Evolutionary conservation across 1,140 invertebrate genomes (phyloP).

Genomic region (Medauroidea extradentata): DNA sequence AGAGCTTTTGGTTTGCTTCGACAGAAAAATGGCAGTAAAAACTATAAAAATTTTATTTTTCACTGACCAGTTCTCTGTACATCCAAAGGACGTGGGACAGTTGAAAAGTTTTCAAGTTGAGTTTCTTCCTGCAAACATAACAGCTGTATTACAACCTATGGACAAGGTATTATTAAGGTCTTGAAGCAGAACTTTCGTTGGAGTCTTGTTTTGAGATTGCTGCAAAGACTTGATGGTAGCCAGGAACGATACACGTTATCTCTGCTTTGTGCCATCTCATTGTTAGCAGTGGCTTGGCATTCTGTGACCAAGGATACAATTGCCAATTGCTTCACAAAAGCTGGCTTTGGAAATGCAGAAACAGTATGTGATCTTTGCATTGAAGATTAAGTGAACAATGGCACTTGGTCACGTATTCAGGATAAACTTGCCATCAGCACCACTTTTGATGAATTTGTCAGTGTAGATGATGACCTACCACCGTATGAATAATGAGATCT

Average conservation of each 20-base stretch:
- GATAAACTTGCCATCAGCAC: background rate
- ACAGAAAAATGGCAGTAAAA: background rate
- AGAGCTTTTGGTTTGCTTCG: background rate
- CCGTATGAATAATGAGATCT: background rate
- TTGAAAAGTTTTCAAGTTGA: conserved; percentile 32
- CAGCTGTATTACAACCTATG: conserved; percentile 45
- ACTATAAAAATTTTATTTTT: background rate
- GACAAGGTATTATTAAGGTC: conserved; percentile 41
- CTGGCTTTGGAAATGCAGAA: background rate
- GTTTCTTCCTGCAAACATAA: conserved; percentile 39
- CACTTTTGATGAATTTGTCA: background rate
- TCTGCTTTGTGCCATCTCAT: background rate
- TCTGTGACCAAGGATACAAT: background rate
- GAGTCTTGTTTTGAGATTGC: background rate
- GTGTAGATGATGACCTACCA: background rate
- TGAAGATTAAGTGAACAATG: background rate
- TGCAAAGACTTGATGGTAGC: background rate
- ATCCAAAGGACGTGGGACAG: conserved; percentile 20
- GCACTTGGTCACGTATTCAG: background rate
- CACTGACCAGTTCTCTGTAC: background rate
- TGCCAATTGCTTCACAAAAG: background rate
- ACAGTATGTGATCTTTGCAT: background rate
- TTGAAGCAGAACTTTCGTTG: background rate
- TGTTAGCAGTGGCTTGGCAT: background rate
- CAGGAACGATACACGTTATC: background rate